Evolutionary conservation across 1,140 invertebrate species (phyloP).

Genomic region (Trigoniulus corallinus): DNA sequence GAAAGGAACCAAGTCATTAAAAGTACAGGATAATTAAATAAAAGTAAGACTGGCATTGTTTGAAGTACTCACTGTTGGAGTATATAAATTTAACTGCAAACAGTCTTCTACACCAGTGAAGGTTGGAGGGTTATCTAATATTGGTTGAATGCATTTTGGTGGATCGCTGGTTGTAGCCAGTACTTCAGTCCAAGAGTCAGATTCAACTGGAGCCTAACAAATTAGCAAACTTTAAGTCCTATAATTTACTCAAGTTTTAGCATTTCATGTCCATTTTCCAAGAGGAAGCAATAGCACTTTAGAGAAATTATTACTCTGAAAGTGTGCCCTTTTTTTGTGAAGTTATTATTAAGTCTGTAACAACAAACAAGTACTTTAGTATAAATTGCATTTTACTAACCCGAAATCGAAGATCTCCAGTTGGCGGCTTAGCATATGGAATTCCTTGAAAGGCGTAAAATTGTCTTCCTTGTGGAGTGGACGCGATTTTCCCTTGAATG

Average conservation of each 20-base stretch:
- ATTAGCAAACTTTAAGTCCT: no score
- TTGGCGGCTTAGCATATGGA: slow-evolving; percentile 34
- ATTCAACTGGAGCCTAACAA: slow-evolving; percentile 21
- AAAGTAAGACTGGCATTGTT: no score
- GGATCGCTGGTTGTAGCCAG: slow-evolving; percentile 18
- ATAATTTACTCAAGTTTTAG: no score
- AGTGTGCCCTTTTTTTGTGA: slow-evolving; percentile 17
- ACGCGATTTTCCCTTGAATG: not conserved
- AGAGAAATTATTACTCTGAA: no score
- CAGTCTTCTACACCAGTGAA: slow-evolving; percentile 44
- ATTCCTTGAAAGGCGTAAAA: slow-evolving; percentile 44
- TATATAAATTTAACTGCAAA: slow-evolving; percentile 48
- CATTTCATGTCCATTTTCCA: no score
- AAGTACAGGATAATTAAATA: no score
- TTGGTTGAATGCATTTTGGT: slow-evolving; percentile 21
- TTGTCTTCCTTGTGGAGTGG: not conserved
- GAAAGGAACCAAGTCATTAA: no score
- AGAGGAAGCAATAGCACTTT: no score
- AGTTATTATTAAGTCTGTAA: not conserved
- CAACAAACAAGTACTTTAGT: not conserved
- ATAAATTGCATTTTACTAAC: slow-evolving; percentile 15
- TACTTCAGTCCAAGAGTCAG: slow-evolving; percentile 15
- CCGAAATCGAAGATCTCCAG: slow-evolving; percentile 29
- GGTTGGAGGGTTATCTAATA: not conserved
- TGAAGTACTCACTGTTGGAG: slow-evolving; percentile 29